phyloP scores from a whole-genome alignment of 2,797 vertebrate species.

The Phoxinus dragarum region DNA sequence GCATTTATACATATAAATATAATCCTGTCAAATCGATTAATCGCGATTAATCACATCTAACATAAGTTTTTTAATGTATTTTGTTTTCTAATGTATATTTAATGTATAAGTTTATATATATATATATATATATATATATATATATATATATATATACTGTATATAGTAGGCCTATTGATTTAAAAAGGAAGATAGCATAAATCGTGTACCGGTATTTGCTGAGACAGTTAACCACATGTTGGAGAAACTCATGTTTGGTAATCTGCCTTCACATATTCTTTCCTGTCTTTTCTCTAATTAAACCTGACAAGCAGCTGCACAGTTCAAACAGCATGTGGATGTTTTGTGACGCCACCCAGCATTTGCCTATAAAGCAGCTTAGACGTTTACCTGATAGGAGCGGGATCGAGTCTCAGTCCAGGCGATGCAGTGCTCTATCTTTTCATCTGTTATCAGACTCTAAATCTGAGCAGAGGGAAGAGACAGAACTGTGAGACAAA shows the following conservation, averaged over 20 bases:
- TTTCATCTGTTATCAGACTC: slow-evolving; percentile 54
- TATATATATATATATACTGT: too few relatives aligned
- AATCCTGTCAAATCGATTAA: too few relatives aligned
- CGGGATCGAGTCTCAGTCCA: slow-evolving; percentile 22
- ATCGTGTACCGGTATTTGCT: neutral
- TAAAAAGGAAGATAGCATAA: neutral
- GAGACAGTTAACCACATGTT: slow-evolving; percentile 1
- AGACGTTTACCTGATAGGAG: slow-evolving; percentile 41
- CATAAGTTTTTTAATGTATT: too few relatives aligned
- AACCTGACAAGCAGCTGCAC: slow-evolving; percentile 40
- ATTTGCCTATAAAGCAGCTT: slow-evolving; percentile 36
- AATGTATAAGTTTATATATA: too few relatives aligned
- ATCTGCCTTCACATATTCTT: slow-evolving; percentile 12
- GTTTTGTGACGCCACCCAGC: slow-evolving; percentile 45
- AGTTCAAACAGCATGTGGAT: slow-evolving; percentile 42
- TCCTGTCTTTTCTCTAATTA: slow-evolving; percentile 33
- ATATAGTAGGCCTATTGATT: neutral
- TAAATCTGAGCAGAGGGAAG: slow-evolving; percentile 43
- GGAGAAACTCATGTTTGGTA: neutral
- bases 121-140: neutral
- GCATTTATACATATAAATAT: neutral
- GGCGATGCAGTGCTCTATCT: slow-evolving; percentile 32
- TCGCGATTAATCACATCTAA: too few relatives aligned
- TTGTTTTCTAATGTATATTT: too few relatives aligned
- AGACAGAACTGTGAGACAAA: slow-evolving; percentile 77